A percentile compares a stretch with the other conserved stretches of the same genome.
Evolutionary conservation across 2,113 vertebrate species (phyloP).

Genomic region (Prionailurus viverrinus): DNA sequence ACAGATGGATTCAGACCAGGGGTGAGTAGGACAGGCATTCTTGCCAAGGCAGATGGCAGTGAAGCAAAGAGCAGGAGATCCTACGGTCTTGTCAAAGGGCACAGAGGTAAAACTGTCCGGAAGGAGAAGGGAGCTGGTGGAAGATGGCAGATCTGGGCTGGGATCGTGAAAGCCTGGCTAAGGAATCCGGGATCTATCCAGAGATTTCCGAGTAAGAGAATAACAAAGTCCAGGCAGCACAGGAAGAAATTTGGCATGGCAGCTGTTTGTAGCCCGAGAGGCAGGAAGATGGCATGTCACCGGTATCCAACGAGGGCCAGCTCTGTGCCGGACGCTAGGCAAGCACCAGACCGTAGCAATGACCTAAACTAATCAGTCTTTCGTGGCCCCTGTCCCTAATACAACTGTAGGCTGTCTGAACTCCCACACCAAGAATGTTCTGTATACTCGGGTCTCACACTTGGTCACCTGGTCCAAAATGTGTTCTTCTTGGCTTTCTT

Average conservation of each 20-base stretch:
- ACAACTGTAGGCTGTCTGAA: too few species aligned
- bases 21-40: neutral
- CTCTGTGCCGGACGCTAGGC: neutral
- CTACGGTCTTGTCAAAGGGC: neutral
- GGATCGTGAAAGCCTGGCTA: neutral
- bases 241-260: neutral
- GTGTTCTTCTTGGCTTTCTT: neutral
- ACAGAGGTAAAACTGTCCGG: neutral
- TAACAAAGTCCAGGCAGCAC: neutral
- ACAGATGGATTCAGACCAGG: neutral
- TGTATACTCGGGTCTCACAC: fast-evolving
- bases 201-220: neutral
- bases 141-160: too few species aligned
- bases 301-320: neutral
- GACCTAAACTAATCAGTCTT: neutral
- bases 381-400: fast-evolving
- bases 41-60: neutral
- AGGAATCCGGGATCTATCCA: neutral
- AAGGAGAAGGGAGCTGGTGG: neutral
- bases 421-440: neutral
- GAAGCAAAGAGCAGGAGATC: neutral
- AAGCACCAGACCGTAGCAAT: too few species aligned
- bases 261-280: neutral
- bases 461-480: neutral
- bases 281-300: neutral